These are phyloP conservation scores for Gavialis gangeticus DNA, from an alignment of 2,113 vertebrate species.

Conservation along the genomic window DNA sequence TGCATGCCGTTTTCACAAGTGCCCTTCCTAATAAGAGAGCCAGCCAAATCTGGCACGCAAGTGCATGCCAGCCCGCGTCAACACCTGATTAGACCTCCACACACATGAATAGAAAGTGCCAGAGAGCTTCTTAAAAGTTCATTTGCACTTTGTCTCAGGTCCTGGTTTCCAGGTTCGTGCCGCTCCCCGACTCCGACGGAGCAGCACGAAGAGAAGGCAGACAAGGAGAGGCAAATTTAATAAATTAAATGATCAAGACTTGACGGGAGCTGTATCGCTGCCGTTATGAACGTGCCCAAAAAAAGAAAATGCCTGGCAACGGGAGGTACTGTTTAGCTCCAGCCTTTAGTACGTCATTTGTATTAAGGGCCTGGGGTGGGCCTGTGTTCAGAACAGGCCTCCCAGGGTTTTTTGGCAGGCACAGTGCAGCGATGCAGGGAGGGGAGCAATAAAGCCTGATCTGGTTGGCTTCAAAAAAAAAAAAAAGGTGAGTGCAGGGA, in stretches of 20 bases:
- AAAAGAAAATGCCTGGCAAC: fast-evolving
- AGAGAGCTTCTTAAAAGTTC: background rate
- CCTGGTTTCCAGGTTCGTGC: background rate
- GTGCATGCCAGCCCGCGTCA: background rate
- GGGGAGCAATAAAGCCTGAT: too few species aligned
- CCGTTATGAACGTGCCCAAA: background rate
- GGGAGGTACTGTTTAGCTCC: background rate
- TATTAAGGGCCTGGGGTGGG: background rate
- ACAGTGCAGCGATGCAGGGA: background rate
- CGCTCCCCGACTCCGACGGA: background rate
- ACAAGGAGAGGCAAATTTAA: background rate
- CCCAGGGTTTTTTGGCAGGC: background rate
- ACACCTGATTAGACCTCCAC: background rate
- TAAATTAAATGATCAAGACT: background rate
- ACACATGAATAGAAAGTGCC: background rate
- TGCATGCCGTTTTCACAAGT: background rate
- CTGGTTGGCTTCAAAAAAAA: too few species aligned
- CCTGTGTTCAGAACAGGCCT: background rate
- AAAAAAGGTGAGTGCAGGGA: fast-evolving
- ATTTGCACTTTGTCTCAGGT: fast-evolving
- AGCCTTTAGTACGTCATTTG: background rate
- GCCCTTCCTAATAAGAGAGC: background rate
- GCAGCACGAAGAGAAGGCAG: fast-evolving
- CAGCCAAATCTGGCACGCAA: background rate
- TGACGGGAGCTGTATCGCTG: background rate